These are phyloP conservation scores for Urosaurus nigricauda DNA, from an alignment of 2,797 vertebrate genomes.

Conservation along the genomic window DNA sequence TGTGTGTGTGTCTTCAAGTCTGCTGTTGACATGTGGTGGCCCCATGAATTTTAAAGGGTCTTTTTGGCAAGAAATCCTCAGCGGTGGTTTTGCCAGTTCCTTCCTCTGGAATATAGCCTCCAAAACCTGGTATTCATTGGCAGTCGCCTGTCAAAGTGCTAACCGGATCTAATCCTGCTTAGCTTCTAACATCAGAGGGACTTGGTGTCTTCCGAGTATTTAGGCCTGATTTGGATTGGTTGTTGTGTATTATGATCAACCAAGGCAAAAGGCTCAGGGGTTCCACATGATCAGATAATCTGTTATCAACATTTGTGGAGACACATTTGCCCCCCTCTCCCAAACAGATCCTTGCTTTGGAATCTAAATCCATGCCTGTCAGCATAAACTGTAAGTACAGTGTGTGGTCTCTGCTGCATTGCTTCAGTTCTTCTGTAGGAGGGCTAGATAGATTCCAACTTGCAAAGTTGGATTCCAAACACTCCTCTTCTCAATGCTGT, in stretches of 20 bases:
- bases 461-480: neutral
- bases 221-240: neutral
- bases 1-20: too few relatives aligned
- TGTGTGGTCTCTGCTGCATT: neutral
- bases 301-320: too few relatives aligned
- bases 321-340: neutral
- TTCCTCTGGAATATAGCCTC: too few relatives aligned
- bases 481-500: neutral
- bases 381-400: neutral
- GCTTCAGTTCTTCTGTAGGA: constrained; percentile 1
- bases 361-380: neutral
- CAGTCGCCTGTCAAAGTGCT: too few relatives aligned
- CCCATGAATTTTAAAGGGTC: too few relatives aligned
- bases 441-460: constrained; percentile 9
- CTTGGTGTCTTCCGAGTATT: too few relatives aligned
- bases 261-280: neutral
- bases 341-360: neutral
- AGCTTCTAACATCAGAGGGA: too few relatives aligned
- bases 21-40: too few relatives aligned
- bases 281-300: neutral
- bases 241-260: neutral
- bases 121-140: too few relatives aligned
- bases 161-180: too few relatives aligned
- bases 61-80: too few relatives aligned
- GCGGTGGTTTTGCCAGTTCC: too few relatives aligned